Evolutionary conservation across 2,797 vertebrate genomes (phyloP).

Genomic region (Lates japonicus): DNA sequence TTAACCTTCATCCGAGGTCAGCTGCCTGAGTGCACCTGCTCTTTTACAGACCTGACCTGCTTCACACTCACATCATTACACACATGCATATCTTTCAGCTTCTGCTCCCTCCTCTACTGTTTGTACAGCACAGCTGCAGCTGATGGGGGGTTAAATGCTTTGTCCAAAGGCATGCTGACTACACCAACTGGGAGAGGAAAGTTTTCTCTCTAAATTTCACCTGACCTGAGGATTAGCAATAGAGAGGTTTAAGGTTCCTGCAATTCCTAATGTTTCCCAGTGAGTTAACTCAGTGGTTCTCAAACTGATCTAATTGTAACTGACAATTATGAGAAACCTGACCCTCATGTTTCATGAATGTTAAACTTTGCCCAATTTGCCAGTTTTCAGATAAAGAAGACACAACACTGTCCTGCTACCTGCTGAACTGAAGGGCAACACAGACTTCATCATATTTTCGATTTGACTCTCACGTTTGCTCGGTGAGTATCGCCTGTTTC

Average conservation of each 20-base stretch:
- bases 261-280: background rate
- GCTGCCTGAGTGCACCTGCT: constrained; percentile 51
- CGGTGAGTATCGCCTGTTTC: background rate
- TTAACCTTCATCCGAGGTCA: constrained; percentile 46
- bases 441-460: background rate
- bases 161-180: constrained; percentile 17
- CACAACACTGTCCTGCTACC: background rate
- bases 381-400: background rate
- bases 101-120: background rate
- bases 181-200: background rate
- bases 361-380: constrained; percentile 1
- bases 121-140: constrained; percentile 14
- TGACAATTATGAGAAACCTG: too few species aligned
- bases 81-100: background rate
- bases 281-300: background rate
- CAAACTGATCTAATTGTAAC: background rate
- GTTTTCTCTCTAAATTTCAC: background rate
- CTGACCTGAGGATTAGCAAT: background rate
- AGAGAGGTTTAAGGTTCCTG: background rate
- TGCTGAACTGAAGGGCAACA: background rate
- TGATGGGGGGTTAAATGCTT: background rate
- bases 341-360: background rate
- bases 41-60: constrained; percentile 28
- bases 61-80: background rate
- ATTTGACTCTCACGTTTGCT: constrained; percentile 6